Conservation (phyloP, 1,140 invertebrate species). For the Achatina immaculata region DNA sequence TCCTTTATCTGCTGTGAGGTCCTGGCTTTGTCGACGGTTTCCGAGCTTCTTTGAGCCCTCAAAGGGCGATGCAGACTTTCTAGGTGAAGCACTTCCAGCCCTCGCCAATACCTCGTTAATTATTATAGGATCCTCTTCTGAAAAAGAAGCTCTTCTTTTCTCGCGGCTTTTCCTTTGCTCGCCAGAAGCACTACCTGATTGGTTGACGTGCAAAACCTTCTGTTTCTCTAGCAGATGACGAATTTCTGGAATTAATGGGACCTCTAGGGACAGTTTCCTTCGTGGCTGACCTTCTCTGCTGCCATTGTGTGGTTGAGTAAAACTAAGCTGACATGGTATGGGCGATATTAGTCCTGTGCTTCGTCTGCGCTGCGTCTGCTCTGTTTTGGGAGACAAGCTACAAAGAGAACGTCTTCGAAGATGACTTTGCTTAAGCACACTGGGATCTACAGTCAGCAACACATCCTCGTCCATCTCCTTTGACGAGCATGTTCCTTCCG, state of each 20-base stretch:
- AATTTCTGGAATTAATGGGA: conserved; percentile 21
- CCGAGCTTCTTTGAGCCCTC: neutral
- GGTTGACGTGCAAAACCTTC: neutral
- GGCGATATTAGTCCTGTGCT: neutral
- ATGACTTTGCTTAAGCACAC: neutral
- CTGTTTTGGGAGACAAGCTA: neutral
- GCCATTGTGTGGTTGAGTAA: neutral
- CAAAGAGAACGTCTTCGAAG: neutral
- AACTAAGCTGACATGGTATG: neutral
- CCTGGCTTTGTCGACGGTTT: neutral
- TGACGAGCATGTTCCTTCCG: conserved; percentile 46
- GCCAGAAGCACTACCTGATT: neutral
- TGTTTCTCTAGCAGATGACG: conserved; percentile 14
- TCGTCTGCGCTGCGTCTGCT: conserved; percentile 3
- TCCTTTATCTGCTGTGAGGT: no score
- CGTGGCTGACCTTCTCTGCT: neutral
- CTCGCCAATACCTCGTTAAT: conserved; percentile 26
- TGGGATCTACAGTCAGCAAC: neutral
- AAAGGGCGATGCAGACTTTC: neutral
- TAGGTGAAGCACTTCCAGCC: neutral
- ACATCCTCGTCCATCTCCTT: conserved; percentile 36
- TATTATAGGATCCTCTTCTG: neutral
- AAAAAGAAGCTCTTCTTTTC: conserved; percentile 12
- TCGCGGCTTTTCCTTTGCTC: neutral
- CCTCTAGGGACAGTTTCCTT: conserved; percentile 15